Evolutionary conservation across 2,797 vertebrate genomes (phyloP).

Genomic region (Spea hammondii): DNA sequence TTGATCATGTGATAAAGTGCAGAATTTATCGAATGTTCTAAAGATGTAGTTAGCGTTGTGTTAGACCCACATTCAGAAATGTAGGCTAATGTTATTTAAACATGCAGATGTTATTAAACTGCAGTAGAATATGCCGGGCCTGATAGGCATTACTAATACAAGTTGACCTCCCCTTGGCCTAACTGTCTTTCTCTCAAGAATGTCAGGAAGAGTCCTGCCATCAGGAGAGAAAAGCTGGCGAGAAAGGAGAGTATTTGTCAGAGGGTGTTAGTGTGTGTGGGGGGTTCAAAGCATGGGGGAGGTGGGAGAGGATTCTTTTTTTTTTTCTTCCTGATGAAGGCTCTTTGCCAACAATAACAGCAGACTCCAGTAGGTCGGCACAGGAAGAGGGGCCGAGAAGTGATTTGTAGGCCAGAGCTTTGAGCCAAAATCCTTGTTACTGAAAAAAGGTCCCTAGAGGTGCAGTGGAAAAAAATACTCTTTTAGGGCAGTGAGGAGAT

Average conservation of each 20-base stretch:
- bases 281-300: slow-evolving; percentile 16
- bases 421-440: slow-evolving; percentile 74
- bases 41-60: too few relatives aligned
- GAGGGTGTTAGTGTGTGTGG: background rate
- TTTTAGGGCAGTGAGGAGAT: slow-evolving; percentile 9
- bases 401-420: slow-evolving; percentile 79
- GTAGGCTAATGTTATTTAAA: too few relatives aligned
- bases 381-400: slow-evolving; percentile 86
- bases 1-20: too few relatives aligned
- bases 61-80: too few relatives aligned
- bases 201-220: slow-evolving; percentile 73
- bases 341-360: slow-evolving; percentile 87
- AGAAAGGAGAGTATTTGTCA: background rate
- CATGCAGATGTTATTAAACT: too few relatives aligned
- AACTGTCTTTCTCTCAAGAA: background rate
- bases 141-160: background rate
- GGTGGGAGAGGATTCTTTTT: background rate
- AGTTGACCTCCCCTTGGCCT: background rate
- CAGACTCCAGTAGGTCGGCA: slow-evolving; percentile 92
- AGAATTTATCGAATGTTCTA: too few relatives aligned
- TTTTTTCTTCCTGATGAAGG: slow-evolving; percentile 72
- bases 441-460: slow-evolving; percentile 72
- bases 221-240: slow-evolving; percentile 72
- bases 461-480: slow-evolving; percentile 59
- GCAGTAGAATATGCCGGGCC: too few relatives aligned